Base-by-base conservation (phyloP, 2,888 invertebrate genomes). In the Ormyrus pomaceus region DNA sequence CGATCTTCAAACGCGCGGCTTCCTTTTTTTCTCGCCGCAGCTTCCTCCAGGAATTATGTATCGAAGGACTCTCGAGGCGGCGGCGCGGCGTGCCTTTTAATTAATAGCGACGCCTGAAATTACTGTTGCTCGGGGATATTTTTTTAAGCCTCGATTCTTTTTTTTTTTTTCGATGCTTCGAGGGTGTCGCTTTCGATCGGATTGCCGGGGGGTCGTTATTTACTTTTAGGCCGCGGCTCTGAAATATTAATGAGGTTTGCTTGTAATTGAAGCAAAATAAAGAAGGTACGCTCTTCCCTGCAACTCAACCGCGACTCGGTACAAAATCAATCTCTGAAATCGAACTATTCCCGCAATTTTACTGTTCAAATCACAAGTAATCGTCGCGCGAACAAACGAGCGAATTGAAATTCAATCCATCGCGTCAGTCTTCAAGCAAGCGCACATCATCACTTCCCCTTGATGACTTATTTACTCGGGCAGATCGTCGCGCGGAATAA, bases 41-140 rank as follows among this genome's bases (percentile, higher is more conserved):
- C 5, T 46, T 61, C 10, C 45, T 13, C 13, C 58, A 6, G 11
- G 53, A 55, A 77, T 56, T 65, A 7, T 58, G 51, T 65, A 58
- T 64, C 58, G 19, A 0, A 19, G 19, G 19, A 65, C 45, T 64
- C 46, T 19, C 56, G 64, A 50, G 7, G 65, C 0, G n/a, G 9
- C 6, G 45, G 8, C 6, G 5, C 6, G 46, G 11, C 53, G 53
- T 68, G n/a, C 65, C 50, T 34, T 75, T 68, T 68, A n/a, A 78
- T 79, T 70, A 79, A 74, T 74, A 62, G 64, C 19, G 7, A 7
- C 69, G 34, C 48, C 53, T 79, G 56, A 74, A 74, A 72, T 68
- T 62, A 62, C 58, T 69, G 51, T 70, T 69, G 70, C 79, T 79
- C 74, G 79, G 69, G 69, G 53, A 34, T 53, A 73, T 69, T 56